Base-by-base conservation (phyloP, 37 sponge, comb jelly and placozoan species). In the Beroe forskalii region DNA sequence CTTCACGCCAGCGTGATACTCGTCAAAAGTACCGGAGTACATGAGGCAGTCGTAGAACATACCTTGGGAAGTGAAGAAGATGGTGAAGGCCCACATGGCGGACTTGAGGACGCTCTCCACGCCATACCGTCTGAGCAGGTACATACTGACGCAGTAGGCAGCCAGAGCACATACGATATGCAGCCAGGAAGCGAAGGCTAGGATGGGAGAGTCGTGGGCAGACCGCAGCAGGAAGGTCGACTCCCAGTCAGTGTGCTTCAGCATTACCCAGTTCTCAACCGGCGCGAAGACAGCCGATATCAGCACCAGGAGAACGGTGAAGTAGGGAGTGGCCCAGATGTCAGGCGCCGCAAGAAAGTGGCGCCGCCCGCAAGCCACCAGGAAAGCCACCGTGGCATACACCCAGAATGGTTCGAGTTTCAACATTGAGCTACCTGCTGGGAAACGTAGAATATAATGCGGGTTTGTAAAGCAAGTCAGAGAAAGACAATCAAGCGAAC, bases 381-480 rank as follows among this genome's bases (percentile, higher is more conserved):
- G 35, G 27, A 80, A 80, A 41, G 40, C 44, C 37, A 80, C 55
- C 8, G 86, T 42, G 1, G 40, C 86, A 43, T 33, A 80, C 27
- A 80, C 55, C 86, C 86, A 80, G 8, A 80, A 80, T 24, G 86
- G 86, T 44, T 80, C 86, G 0, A 80, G 22, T 1, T 42, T 23
- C 27, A 80, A 27, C 86, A 80, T 80, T 12, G 14, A n/a, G n/a
- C n/a, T n/a, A n/a, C n/a, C 36, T 30, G 19, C 22, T 72, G 75
- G 30, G 75, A n/a, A n/a, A n/a, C n/a, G n/a, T n/a, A n/a, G n/a
- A n/a, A n/a, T n/a, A n/a, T n/a, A n/a, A n/a, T n/a, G n/a, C n/a
- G n/a, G n/a, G n/a, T n/a, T n/a, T n/a, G n/a, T n/a, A n/a, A n/a
- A n/a, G n/a, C n/a, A n/a, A n/a, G n/a, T n/a, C n/a, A n/a, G n/a